Percentiles rank a stretch among this genome's conserved stretches.
These are phyloP conservation scores for Lithobates pipiens DNA, from an alignment of 2,797 vertebrate species.

Conservation along the genomic window DNA sequence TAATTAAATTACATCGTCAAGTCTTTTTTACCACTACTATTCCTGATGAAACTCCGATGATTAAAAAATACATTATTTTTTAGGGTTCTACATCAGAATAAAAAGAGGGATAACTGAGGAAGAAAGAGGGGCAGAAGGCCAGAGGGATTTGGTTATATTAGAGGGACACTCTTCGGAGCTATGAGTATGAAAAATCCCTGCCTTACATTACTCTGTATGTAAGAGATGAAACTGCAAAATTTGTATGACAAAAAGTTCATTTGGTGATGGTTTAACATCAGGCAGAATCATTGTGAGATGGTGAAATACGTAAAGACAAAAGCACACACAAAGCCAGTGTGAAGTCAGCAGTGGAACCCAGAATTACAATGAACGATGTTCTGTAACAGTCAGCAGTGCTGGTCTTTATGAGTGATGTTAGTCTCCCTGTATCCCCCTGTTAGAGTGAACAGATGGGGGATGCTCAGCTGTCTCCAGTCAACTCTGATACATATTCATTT, in stretches of 20 bases:
- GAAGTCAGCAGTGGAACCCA: not conserved
- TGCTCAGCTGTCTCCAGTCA: slow-evolving; percentile 68
- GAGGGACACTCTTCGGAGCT: not conserved
- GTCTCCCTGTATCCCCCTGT: slow-evolving; percentile 42
- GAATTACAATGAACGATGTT: slow-evolving; percentile 15
- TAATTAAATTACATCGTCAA: too few relatives aligned
- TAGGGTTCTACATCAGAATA: too few relatives aligned
- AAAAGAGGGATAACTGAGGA: too few relatives aligned
- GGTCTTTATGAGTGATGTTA: slow-evolving; percentile 36
- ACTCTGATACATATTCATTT: slow-evolving; percentile 67
- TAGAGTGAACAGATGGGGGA: slow-evolving; percentile 68
- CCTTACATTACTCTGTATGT: not conserved
- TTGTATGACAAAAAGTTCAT: not conserved
- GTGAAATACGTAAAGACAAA: not conserved
- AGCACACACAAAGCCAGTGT: not conserved
- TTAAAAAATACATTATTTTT: too few relatives aligned
- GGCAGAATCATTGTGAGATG: not conserved
- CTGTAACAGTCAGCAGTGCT: slow-evolving; percentile 20
- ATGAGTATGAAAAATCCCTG: not conserved
- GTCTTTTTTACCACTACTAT: too few relatives aligned
- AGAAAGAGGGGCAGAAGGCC: too few relatives aligned
- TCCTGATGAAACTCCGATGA: too few relatives aligned
- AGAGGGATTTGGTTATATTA: too few relatives aligned
- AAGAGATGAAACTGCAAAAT: not conserved
- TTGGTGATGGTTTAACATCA: not conserved